Conservation (phyloP, 2,113 vertebrate species). For the human (Homo sapiens) region GRCh38 chr7:159262001-159262500, state of each 20-base stretch:
- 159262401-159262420: neutral
- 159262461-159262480: neutral
- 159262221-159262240: neutral
- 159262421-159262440: neutral
- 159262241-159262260: neutral
- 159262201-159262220: neutral
- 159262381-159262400: neutral
- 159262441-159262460: neutral
- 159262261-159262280: neutral
- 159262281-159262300: neutral
- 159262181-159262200: neutral
- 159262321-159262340: neutral
- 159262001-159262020: too few relatives aligned
- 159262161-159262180: neutral
- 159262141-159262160: neutral
- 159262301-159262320: neutral
- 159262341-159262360: neutral
- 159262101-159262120: neutral
- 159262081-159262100: neutral
- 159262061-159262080: neutral
- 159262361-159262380: neutral
- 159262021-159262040: too few relatives aligned
- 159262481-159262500: neutral
- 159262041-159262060: neutral
- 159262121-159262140: neutral